Evolutionary conservation across 2,888 invertebrate genomes (phyloP), one percentile per base, ranked within the genome.

Genomic region (Octonoba sinensis): DNA sequence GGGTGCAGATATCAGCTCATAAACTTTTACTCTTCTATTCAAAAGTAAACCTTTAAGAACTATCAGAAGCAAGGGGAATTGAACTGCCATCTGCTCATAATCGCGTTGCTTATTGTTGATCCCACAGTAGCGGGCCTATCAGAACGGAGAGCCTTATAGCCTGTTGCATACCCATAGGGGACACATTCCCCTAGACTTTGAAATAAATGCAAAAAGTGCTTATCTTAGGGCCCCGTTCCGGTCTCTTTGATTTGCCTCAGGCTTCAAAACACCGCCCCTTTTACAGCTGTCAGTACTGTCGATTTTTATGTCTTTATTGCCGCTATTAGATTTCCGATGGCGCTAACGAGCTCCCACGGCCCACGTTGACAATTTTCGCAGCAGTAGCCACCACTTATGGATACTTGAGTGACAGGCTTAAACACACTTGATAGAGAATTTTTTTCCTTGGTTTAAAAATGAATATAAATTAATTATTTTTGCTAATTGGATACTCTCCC

Each of bases 251-350:
- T 82, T 75, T 70, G 74, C 70, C 57, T 64, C 62, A 36, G 27
- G 73, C 65, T 13, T 46, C 64, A 36, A 47, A 65, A 75, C 74
- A 57, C 81, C 81, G 74, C 81, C 81, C 73, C 57, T 72, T 79
- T 69, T 51, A 57, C 81, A 75, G 81, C 81, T 75, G 81, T 82
- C 81, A 82, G 62, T 64, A 65, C 22, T 20, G 27, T 59, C 57
- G 65, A 70, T 74, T 81, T 66, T 82, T 82, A 82, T 82, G 74
- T 82, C 81, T 82, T 82, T 82, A 82, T 82, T 82, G 74, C 59
- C 74, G 24, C 70, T 70, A 82, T 75, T 81, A 81, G 79, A 67
- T 73, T 62, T 73, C 70, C 62, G 73, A 74, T 69, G 44, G 51
- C 66, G 62, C 73, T 81, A 81, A 81, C 79, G 79, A 81, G 79